Evolutionary conservation across 2,797 vertebrate species (phyloP), one percentile per base, ranked within the genome.

Genomic region (Philypnodon macrostomus): DNA sequence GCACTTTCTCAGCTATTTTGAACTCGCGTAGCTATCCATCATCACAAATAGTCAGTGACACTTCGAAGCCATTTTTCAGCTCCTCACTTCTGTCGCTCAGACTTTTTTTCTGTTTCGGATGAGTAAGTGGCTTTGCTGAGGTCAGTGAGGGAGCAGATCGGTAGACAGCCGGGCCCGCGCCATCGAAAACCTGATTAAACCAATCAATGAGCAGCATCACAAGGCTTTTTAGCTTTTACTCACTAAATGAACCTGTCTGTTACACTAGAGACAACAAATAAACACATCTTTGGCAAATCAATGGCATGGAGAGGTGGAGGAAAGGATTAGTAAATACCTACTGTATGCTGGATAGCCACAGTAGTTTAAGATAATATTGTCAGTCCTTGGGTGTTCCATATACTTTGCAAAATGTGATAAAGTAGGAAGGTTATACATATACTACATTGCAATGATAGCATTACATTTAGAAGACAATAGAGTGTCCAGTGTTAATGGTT

Each of bases 101-200:
- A n/a, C n/a, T 29, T 9, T 6, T 5, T 26, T 29, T 53, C 36
- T 53, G n/a, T 42, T 4, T 10, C 27, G 7, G 7, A 15, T 5
- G 17, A 15, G n/a, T 7, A 51, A 13, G 19, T 55, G 23, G 36
- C 40, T 42, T 14, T 14, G 30, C 19, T 34, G 47, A 32, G 38
- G 47, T 56, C 52, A 40, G 7, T 13, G 7, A 21, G 37, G 23
- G 38, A 35, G 24, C 3, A 1, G 36, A 38, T 15, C 16, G n/a
- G 42, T 14, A 23, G 10, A 23, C 48, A 40, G 54, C 16, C 11
- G 19, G 12, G 9, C 9, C n/a, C 35, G 35, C 48, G 36, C 31
- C 24, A 26, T 9, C 15, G 47, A 50, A 50, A 17, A 52, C 46
- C 36, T 11, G 12, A 60, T 63, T 17, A 53, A 50, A 12, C 62